Evolutionary conservation across 2,797 vertebrate genomes (phyloP).

Genomic region (Botia kubotai): DNA sequence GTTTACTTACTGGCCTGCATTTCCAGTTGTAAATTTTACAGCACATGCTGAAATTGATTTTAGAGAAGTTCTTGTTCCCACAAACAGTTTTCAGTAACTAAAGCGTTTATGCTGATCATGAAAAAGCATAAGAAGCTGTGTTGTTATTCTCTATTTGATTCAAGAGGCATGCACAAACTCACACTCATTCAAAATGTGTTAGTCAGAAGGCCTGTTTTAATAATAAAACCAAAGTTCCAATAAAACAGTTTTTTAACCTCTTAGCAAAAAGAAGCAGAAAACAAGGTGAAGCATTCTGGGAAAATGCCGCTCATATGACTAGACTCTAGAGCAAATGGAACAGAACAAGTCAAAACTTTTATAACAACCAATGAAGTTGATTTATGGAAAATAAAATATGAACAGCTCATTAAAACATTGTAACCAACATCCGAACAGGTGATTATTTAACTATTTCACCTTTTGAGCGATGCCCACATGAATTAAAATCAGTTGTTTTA

Average conservation of each 20-base stretch:
- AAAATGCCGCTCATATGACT: slow-evolving; percentile 45
- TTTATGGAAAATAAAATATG: not conserved
- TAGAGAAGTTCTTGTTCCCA: slow-evolving; percentile 25
- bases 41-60: not conserved
- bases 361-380: not conserved
- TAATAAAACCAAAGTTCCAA: slow-evolving; percentile 49
- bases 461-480: no score
- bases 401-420: not conserved
- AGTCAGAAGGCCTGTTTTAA: slow-evolving; percentile 4
- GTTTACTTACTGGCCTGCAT: not conserved
- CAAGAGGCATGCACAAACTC: slow-evolving; percentile 33
- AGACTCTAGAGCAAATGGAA: no score
- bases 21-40: not conserved
- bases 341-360: no score
- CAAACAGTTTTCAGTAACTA: not conserved
- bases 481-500: no score
- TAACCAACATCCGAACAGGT: not conserved
- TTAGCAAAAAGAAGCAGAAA: slow-evolving; percentile 66
- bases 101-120: slow-evolving; percentile 12
- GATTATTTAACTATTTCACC: no score
- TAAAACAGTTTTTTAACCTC: slow-evolving; percentile 60
- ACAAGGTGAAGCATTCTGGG: slow-evolving; percentile 73
- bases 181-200: slow-evolving; percentile 36
- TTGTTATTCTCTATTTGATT: not conserved
- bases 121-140: not conserved